Base-by-base conservation (phyloP, 2,888 invertebrate genomes). In the Hypsopygia costalis region DNA sequence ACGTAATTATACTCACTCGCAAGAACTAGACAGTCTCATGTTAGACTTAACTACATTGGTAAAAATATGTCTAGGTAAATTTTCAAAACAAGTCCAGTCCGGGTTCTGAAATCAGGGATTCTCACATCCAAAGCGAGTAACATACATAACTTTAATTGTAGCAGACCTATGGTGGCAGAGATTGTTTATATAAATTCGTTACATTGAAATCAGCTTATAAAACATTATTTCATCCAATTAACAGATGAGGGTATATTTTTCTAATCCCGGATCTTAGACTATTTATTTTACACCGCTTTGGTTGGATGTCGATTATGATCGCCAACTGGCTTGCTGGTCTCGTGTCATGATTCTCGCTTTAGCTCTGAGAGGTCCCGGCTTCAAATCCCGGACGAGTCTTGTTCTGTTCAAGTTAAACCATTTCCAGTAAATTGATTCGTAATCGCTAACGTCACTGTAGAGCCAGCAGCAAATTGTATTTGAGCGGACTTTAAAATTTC, bases 91-190 rank as follows among this genome's bases (percentile, higher is more conserved):
- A 75, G 78, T 77, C 80, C 73, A 77, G 79, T 74, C 79, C 78
- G 76, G 79, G 78, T 81, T 79, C 81, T 78, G 79, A 81, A 81
- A 79, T 81, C 79, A 78, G 78, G 77, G 78, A 80, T 80, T 78
- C 79, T 81, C 81, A 73, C 81, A 82, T 79, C 81, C 80, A 67
- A 77, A 78, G 75, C 73, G 72, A 76, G 67, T 76, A 77, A 76
- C 77, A 80, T 78, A n/a, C n/a, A n/a, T n/a, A n/a, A n/a, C n/a
- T n/a, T n/a, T n/a, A n/a, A n/a, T n/a, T n/a, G n/a, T n/a, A n/a
- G n/a, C n/a, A n/a, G n/a, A n/a, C n/a, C n/a, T n/a, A n/a, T n/a
- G n/a, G n/a, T n/a, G n/a, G n/a, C n/a, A n/a, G n/a, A n/a, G n/a
- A n/a, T n/a, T n/a, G n/a, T n/a, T n/a, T n/a, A n/a, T n/a, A n/a